Percentiles rank a stretch among this genome's conserved stretches.
Conservation (phyloP, 2,888 invertebrate genomes). For the Nipponacmea schrenckii region DNA sequence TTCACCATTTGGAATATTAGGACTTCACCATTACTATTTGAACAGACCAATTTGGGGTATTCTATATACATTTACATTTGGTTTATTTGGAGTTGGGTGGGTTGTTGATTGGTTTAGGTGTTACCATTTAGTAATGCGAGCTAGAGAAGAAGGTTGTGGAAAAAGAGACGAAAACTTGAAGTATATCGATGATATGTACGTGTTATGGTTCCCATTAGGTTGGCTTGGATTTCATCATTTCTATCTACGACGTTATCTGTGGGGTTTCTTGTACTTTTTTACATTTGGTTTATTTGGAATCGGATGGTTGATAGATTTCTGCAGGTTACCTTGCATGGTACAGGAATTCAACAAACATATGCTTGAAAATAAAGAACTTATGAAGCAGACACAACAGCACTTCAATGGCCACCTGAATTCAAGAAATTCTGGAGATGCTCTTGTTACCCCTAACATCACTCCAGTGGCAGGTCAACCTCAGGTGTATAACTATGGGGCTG, state of each 20-base stretch:
- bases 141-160: slow-evolving; percentile 29
- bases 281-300: slow-evolving; percentile 47
- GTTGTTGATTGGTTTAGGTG: slow-evolving; percentile 51
- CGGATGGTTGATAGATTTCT: slow-evolving; percentile 50
- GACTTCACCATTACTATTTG: slow-evolving; percentile 34
- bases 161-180: slow-evolving; percentile 21
- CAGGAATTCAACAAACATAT: slow-evolving; percentile 35
- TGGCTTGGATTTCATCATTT: slow-evolving; percentile 41
- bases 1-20: slow-evolving; percentile 28
- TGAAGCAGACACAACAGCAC: background rate
- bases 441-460: slow-evolving; percentile 12
- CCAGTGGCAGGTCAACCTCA: background rate
- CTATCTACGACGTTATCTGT: slow-evolving; percentile 41
- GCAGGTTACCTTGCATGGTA: slow-evolving; percentile 42
- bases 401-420: background rate
- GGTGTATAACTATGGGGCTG: no score
- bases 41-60: slow-evolving; percentile 28
- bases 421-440: background rate
- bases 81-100: slow-evolving; percentile 41
- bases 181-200: slow-evolving; percentile 44
- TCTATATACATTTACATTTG: slow-evolving; percentile 24
- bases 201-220: slow-evolving; percentile 45
- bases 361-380: background rate
- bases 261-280: slow-evolving; percentile 48
- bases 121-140: slow-evolving; percentile 39